Base-by-base conservation (phyloP, 1,140 invertebrate genomes). In the Pygmarrhopalites habei region DNA sequence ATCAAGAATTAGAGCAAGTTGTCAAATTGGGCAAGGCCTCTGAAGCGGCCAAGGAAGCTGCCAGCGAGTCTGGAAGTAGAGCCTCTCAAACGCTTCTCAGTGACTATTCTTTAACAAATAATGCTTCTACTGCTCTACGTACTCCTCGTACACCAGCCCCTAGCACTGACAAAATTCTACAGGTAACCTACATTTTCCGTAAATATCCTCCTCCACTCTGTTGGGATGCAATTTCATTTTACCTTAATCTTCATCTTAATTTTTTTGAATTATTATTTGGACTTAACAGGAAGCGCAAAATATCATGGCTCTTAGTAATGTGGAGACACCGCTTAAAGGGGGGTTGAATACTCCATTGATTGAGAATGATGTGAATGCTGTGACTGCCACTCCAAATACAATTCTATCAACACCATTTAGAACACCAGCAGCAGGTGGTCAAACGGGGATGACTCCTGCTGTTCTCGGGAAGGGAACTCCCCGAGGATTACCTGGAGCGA, bases 271-370 rank as follows among this genome's bases (percentile, higher is more conserved):
- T 47, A 10, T 25, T 25, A 7, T 19, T 47, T 25, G 17, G 23
- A 17, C 28, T 53, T 53, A 25, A 23, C 85, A 95, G 83, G 95
- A 98, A 79, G 95, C 95, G 0, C 94, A 98, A 75, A 98, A 98
- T 76, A 89, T 99, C 60, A 96, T 99, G 89, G 95, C 95, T 3
- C 76, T 99, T 5, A 92, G 90, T 0, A 93, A 98, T 74, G 93
- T 95, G 0, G 95, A 99, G 72, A 99, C 96, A 0, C 96, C 96
- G 14, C 76, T 99, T 1, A 98, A 98, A 77, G 89, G 96, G 46
- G 96, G 95, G 0, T 72, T 93, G 2, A 99, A 99, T 75, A 97
- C 95, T 1, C 90, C 92, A 0, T 75, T 98, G 1, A 84, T 89
- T 63, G 86, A 95, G 72, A 83, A 86, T 0, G 92, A 98, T 75